Conservation (phyloP, 2,888 invertebrate genomes). For the Agelastica alni region DNA sequence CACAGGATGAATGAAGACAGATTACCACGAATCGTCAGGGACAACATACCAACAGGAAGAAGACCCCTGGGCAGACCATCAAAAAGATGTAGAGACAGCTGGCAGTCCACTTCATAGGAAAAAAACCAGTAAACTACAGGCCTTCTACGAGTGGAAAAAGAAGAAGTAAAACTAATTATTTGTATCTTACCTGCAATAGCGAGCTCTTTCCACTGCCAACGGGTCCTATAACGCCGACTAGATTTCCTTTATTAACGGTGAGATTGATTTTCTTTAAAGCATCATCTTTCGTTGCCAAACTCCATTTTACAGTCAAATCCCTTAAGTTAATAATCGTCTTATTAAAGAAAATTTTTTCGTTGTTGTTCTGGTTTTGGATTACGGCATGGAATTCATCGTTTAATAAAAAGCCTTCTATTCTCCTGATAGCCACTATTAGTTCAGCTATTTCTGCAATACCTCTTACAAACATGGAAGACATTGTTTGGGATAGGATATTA, state of each 20-base stretch:
- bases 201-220: slow-evolving; percentile 70
- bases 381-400: slow-evolving; percentile 47
- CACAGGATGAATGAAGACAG: no score
- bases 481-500: slow-evolving; percentile 61
- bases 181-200: slow-evolving; percentile 69
- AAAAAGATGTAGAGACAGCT: no score
- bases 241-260: slow-evolving; percentile 44
- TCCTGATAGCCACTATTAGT: slow-evolving; percentile 55
- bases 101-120: no score
- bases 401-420: slow-evolving; percentile 54
- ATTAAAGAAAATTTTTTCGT: slow-evolving; percentile 34
- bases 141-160: no score
- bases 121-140: no score
- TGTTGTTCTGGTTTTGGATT: slow-evolving; percentile 39
- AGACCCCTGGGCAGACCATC: no score
- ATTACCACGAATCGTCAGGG: no score
- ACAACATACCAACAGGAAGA: no score
- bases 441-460: slow-evolving; percentile 59
- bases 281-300: slow-evolving; percentile 45
- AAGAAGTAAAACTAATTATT: no score
- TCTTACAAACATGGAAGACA: slow-evolving; percentile 63
- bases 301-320: slow-evolving; percentile 53
- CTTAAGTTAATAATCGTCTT: slow-evolving; percentile 45
- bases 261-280: slow-evolving; percentile 49
- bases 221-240: slow-evolving; percentile 63